These are phyloP conservation scores for Clitarchus hookeri DNA, from an alignment of 2,888 invertebrate genomes.

Conservation along the genomic window DNA sequence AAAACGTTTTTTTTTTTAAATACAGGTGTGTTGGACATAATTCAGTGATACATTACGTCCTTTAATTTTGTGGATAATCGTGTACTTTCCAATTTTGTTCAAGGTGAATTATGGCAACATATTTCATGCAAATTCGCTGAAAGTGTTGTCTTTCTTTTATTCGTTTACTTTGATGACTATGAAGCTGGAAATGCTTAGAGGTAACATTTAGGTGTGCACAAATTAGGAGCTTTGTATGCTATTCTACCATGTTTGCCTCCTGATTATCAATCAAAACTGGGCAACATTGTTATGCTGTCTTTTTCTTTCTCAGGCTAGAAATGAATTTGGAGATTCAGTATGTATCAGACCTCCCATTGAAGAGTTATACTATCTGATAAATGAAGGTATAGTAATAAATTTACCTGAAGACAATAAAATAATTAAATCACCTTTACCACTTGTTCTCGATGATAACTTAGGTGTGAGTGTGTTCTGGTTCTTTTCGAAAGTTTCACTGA, in stretches of 20 bases:
- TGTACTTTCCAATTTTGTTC: constrained; percentile 27
- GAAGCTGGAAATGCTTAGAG: constrained; percentile 30
- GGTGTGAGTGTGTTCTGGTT: neutral
- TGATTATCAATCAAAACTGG: constrained; percentile 33
- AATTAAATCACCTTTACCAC: neutral
- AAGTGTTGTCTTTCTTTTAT: constrained; percentile 17
- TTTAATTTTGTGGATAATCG: neutral
- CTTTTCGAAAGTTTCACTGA: neutral
- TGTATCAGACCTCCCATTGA: neutral
- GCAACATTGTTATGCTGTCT: constrained; percentile 29
- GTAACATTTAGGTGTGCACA: constrained; percentile 34
- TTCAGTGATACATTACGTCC: neutral
- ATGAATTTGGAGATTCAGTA: neutral
- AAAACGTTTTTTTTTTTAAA: constrained; percentile 27
- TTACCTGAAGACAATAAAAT: neutral
- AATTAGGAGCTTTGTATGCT: constrained; percentile 36
- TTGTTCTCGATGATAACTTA: neutral
- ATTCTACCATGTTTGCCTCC: constrained; percentile 38
- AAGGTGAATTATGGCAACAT: constrained; percentile 26
- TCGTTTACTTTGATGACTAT: constrained; percentile 30
- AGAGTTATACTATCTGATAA: neutral
- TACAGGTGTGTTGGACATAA: constrained; percentile 19
- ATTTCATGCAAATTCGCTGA: constrained; percentile 11
- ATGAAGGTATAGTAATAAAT: neutral
- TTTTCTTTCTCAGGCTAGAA: constrained; percentile 10